Base-by-base conservation (phyloP, 2,888 invertebrate genomes). In the Nycteola revayana region DNA sequence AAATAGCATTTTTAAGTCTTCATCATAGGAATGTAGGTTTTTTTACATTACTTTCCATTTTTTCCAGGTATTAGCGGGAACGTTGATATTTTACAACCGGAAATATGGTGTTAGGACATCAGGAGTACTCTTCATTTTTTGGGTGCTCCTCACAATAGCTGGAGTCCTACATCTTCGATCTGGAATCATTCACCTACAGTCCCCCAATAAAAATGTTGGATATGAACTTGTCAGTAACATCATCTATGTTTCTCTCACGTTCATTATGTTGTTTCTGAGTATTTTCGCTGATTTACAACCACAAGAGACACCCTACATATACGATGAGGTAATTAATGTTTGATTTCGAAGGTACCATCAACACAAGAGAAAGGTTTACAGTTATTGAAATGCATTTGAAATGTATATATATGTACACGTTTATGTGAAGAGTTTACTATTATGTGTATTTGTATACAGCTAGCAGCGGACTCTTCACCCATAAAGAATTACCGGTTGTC, bases 121-220 rank as follows among this genome's bases (percentile, higher is more conserved):
- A 2, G 98, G 98, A 3, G 90, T 95, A 29, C 87, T 96, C 48
- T 98, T 97, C 77, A 76, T 96, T 40, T 98, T 98, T 81, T 98
- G 98, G 97, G 88, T 97, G 8, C 69, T 96, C 0, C 75, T 95
- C 32, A 83, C 90, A 0, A 9, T 97, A 8, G 93, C 92, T 28
- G 95, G 95, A 3, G 85, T 93, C 40, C 90, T 95, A 1, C 93
- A 94, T 49, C 93, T 94, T 56, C 90, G 95, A 57, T 92, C 93
- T 14, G 92, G 93, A 72, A 78, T 89, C 0, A 29, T 71, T 3
- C 21, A 21, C 7, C 21, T 9, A 60, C 72, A n/a, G 71, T 68
- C 1, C n/a, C 74, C 84, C 2, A 83, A 86, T 27, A 80, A 88
- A 7, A 90, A 90, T 70, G 87, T 86, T 1, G 87, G 90, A 49